phyloP scores from a whole-genome alignment of 2,888 invertebrate species.

The Dicroscelio sp. region DNA sequence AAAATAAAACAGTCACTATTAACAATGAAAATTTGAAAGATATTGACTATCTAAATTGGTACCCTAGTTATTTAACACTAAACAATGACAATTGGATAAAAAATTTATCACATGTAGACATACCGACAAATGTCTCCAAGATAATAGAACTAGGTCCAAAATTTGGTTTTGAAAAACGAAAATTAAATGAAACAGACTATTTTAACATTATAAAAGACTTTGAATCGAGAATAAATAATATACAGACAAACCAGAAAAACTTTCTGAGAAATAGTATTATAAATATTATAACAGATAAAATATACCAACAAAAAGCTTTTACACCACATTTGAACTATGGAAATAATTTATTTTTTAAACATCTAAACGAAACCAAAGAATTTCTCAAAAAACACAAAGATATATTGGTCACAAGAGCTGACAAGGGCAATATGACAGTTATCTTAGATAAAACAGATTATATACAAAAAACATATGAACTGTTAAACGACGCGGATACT shows the following conservation, averaged over 20 bases:
- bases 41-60: background rate
- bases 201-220: constrained; percentile 23
- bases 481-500: background rate
- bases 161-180: constrained; percentile 10
- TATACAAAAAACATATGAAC: background rate
- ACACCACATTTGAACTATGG: constrained; percentile 7
- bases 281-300: constrained; percentile 2
- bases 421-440: constrained; percentile 10
- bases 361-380: background rate
- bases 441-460: background rate
- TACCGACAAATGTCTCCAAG: background rate
- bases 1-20: no score
- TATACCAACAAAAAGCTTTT: background rate
- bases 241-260: constrained; percentile 5
- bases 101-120: background rate
- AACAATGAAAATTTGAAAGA: background rate
- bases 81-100: constrained; percentile 13
- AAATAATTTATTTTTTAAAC: background rate
- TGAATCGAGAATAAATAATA: background rate
- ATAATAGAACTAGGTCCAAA: constrained; percentile 4
- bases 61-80: background rate
- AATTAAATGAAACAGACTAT: background rate
- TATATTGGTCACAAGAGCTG: background rate
- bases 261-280: constrained; percentile 7
- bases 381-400: constrained; percentile 8